Percentiles rank a stretch among this genome's conserved stretches.
Conservation (phyloP, 1,140 invertebrate species). For the Condylostylus longicornis region DNA sequence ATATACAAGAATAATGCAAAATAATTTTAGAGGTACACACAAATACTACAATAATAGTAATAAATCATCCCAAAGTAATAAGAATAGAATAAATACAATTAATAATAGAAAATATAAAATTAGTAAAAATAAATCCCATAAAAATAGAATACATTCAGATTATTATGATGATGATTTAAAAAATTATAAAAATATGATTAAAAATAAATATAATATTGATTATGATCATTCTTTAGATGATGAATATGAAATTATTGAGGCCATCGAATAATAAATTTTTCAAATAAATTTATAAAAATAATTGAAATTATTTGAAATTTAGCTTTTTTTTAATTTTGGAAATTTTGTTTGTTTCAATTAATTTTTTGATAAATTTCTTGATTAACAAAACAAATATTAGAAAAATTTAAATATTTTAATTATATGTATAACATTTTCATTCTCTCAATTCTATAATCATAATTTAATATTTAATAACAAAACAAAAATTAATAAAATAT, state of each 20-base stretch:
- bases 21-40: conserved; percentile 29
- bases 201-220: conserved; percentile 32
- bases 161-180: conserved; percentile 27
- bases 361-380: no score
- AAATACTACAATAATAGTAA: conserved; percentile 21
- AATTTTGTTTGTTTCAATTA: no score
- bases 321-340: no score
- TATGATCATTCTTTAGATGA: conserved; percentile 32
- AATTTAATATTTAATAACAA: no score
- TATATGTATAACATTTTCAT: no score
- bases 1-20: conserved; percentile 21
- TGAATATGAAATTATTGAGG: conserved; percentile 33
- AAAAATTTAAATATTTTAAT: no score
- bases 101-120: conserved; percentile 8
- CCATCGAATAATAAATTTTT: conserved; percentile 26
- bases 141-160: conserved; percentile 11
- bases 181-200: conserved; percentile 30
- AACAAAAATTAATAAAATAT: no score
- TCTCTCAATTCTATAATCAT: no score
- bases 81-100: conserved; percentile 13
- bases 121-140: conserved; percentile 3
- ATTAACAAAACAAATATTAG: no score
- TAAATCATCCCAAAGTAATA: conserved; percentile 16
- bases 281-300: no score
- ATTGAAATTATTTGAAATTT: no score